These are phyloP conservation scores for Nephrotoma appendiculata DNA, from an alignment of 2,888 invertebrate species.

Conservation along the genomic window DNA sequence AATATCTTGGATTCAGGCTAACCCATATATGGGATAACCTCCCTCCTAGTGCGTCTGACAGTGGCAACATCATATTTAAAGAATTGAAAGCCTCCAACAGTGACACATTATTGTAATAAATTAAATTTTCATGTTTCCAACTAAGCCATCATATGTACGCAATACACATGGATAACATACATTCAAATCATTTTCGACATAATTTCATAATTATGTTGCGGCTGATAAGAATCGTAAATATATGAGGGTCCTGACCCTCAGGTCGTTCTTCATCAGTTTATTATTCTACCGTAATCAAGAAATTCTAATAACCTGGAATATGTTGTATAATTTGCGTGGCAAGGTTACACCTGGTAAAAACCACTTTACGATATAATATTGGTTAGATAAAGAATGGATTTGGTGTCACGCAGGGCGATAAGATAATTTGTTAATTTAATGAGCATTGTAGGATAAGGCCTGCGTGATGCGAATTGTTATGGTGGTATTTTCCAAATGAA, in stretches of 20 bases:
- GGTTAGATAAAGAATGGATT: background rate
- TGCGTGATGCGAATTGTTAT: background rate
- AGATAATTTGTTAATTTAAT: background rate
- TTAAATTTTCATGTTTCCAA: background rate
- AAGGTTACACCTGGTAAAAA: background rate
- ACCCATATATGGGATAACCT: background rate
- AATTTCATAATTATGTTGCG: background rate
- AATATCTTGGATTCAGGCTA: background rate
- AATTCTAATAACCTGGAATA: background rate
- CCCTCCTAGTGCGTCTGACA: background rate
- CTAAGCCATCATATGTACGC: background rate
- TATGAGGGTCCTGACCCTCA: background rate
- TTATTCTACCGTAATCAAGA: background rate
- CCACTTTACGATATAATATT: background rate
- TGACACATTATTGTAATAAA: background rate
- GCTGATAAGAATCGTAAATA: background rate
- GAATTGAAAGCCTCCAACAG: background rate
- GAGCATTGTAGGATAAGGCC: background rate
- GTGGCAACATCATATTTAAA: background rate
- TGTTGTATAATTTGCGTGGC: background rate
- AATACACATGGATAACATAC: background rate
- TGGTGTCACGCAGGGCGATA: background rate
- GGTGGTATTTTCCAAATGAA: background rate
- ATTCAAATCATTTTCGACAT: background rate
- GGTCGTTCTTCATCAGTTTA: background rate